Evolutionary conservation across 2,888 invertebrate species (phyloP).

Genomic region (Panzeria rudis): DNA sequence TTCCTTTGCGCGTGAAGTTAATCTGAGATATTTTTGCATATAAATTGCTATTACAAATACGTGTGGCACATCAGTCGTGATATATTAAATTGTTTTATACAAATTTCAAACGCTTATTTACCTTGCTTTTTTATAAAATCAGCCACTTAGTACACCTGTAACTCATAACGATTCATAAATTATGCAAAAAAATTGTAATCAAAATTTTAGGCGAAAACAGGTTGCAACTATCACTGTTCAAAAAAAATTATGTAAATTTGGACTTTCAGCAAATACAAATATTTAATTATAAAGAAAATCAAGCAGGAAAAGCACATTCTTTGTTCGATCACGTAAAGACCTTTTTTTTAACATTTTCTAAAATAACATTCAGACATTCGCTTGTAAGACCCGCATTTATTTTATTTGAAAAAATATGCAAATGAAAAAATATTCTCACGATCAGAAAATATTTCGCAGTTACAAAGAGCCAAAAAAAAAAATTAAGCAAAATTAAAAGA

Average conservation of each 20-base stretch:
- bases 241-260: slow-evolving; percentile 26
- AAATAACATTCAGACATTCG: background rate
- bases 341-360: background rate
- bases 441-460: slow-evolving; percentile 34
- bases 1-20: no score
- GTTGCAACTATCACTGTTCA: background rate
- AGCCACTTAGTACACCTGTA: background rate
- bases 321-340: slow-evolving; percentile 62
- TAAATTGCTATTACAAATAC: no score
- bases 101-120: background rate
- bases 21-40: no score
- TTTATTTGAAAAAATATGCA: slow-evolving; percentile 49
- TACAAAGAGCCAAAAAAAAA: slow-evolving; percentile 31
- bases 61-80: background rate
- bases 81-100: background rate
- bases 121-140: background rate
- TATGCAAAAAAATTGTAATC: background rate
- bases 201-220: slow-evolving; percentile 1
- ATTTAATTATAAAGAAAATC: background rate
- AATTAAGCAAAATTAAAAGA: slow-evolving; percentile 3
- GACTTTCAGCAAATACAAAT: background rate
- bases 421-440: slow-evolving; percentile 65
- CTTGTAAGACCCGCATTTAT: slow-evolving; percentile 28
- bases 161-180: background rate
- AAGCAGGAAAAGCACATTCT: slow-evolving; percentile 56